Base-by-base conservation (phyloP, 2,113 vertebrate genomes). In the Pachycephala philippinensis region DNA sequence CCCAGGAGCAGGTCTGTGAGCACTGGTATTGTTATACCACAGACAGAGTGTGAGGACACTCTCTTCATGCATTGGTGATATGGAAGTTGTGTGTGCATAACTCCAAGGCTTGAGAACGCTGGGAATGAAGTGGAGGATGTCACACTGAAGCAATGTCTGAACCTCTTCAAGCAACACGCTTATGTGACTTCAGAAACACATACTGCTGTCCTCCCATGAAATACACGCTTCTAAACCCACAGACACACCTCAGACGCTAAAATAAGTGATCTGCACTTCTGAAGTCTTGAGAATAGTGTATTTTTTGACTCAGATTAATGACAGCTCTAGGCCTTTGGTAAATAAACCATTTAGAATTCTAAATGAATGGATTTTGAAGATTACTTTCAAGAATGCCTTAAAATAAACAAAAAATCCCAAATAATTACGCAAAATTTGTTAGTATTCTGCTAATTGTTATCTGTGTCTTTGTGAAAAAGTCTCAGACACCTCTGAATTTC, bases 161-260 rank as follows among this genome's bases (percentile, higher is more conserved):
- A 64, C 3, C 14, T 20, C 37, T 13, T 26, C 44, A 64, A 65
- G 50, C 56, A 15, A 1, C 6, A 31, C 4, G 0, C 12, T 49
- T 31, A 37, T 0, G 0, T 26, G 22, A 35, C 16, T 79, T 47
- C 11, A 47, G 44, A 68, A 52, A 27, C 0, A 2, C 6, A 5
- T 7, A 14, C 6, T 1, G 0, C 18, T 70, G 57, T 5, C 16
- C 42, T 77, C 23, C 20, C 3, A 2, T 33, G 6, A 80, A 69
- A 30, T 18, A 27, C 4, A 2, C n/a, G 4, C 16, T 45, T 9
- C 21, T 47, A 60, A 60, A 54, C 8, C 23, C 30, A 15, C 28
- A 61, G 21, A 23, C 7, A 14, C 8, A 37, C 1, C 8, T 63
- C 22, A 33, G 6, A 6, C 27, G 18, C 2, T 47, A 39, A 88